Base-by-base conservation (phyloP, 1,140 invertebrate species). In the Alviniconcha marisindica region DNA sequence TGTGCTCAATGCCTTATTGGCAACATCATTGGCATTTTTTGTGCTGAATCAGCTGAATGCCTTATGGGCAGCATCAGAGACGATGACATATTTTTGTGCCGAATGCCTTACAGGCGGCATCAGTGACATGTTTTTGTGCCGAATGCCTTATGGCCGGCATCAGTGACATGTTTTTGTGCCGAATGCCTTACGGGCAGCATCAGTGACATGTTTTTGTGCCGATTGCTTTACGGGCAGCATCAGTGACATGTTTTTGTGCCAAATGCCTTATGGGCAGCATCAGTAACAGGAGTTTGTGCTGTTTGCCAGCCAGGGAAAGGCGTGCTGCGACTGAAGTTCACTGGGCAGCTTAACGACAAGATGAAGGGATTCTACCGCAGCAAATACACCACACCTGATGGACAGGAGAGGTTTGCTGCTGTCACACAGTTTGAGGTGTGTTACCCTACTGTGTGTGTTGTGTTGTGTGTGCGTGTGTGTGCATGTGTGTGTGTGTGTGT, bases 311-410 rank as follows among this genome's bases (percentile, higher is more conserved):
- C 93, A 63, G 97, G 96, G 0, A 90, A 93, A 28, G 97, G 96
- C n/a, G 93, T 92, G 1, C 91, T 99, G 33, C 92, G 93, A 63
- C 94, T 98, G 86, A 93, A 95, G 73, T 99, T 98, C 91, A 95
- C 94, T 1, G 97, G 97, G 2, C 95, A 96, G 90, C 94, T 99
- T 28, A 98, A 98, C 93, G 97, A 99, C 91, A 98, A 97, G 92
- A 97, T 99, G 96, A 97, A 97, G 92, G 98, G 98, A 36, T 96
- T 98, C 84, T 99, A 98, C 92, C 95, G 97, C 48, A 98, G 96
- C 93, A 98, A 98, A 94, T 98, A 98, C 93, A 94, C 91, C 31
- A 93, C 88, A 38, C 83, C 91, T 24, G 89, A 89, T 84, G 97
- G 97, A 18, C 96, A 96, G 87, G 96, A 97, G 89, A 94, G 95